These are phyloP conservation scores for Esox niger DNA, from an alignment of 2,113 vertebrate genomes.

Conservation along the genomic window DNA sequence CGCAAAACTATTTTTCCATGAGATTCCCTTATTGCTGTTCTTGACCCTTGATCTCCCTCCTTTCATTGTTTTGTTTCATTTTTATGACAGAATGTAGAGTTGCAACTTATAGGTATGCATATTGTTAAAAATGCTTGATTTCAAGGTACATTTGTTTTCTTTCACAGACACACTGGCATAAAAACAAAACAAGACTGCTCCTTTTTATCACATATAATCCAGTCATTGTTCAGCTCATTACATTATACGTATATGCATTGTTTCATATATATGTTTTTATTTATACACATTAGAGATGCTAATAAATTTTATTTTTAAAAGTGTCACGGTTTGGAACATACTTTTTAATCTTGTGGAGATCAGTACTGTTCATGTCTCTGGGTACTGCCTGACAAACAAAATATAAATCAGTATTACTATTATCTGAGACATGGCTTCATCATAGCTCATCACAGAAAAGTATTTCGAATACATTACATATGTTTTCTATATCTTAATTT, in stretches of 20 bases:
- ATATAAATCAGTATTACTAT: too few species aligned
- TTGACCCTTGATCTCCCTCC: slow-evolving; percentile 49
- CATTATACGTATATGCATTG: slow-evolving; percentile 79
- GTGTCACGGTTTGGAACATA: slow-evolving; percentile 53
- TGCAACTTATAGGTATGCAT: slow-evolving; percentile 77
- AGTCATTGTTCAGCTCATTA: slow-evolving; percentile 82
- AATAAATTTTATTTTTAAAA: slow-evolving; percentile 92
- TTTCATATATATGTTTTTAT: slow-evolving; percentile 84
- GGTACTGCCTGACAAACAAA: slow-evolving; percentile 76
- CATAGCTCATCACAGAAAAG: too few species aligned
- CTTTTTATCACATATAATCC: slow-evolving; percentile 86
- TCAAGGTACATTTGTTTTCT: slow-evolving; percentile 72
- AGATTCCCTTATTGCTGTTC: slow-evolving; percentile 49
- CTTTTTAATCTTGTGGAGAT: not conserved
- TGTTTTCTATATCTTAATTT: too few species aligned
- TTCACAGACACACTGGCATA: slow-evolving; percentile 82
- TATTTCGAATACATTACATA: too few species aligned
- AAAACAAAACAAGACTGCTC: slow-evolving; percentile 70
- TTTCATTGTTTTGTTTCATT: slow-evolving; percentile 73
- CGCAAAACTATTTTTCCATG: slow-evolving; percentile 68
- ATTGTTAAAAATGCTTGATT: slow-evolving; percentile 69
- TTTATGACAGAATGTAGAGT: slow-evolving; percentile 80
- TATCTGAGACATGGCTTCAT: too few species aligned
- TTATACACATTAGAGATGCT: slow-evolving; percentile 85
- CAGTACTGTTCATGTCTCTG: slow-evolving; percentile 66